A percentile compares a stretch with the other conserved stretches of the same genome.
Evolutionary conservation across 1,140 invertebrate genomes (phyloP).

Genomic region (Druon quercuslanigerum): DNA sequence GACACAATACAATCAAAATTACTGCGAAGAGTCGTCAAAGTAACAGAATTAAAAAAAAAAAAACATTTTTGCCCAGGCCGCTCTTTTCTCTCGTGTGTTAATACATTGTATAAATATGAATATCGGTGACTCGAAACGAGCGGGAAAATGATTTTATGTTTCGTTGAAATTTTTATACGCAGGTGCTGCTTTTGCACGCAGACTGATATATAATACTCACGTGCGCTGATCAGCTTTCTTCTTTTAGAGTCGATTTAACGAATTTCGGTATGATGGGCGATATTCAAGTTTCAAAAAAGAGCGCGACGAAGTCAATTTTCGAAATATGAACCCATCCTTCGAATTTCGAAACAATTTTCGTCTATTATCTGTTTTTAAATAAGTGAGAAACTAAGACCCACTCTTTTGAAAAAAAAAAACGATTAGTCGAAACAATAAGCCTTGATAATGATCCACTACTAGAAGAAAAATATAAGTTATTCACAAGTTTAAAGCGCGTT

Average conservation of each 20-base stretch:
- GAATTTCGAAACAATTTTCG: not conserved
- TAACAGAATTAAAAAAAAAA: constrained; percentile 29
- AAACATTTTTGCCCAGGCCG: not conserved
- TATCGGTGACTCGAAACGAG: not conserved
- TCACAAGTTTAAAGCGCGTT: constrained; percentile 4
- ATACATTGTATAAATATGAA: constrained; percentile 8
- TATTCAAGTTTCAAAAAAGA: not conserved
- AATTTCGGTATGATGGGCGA: not conserved
- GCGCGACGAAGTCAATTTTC: not conserved
- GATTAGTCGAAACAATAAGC: not conserved
- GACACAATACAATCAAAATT: constrained; percentile 44
- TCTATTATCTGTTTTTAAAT: not conserved
- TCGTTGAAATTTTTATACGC: constrained; percentile 5
- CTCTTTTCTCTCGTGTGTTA: constrained; percentile 16
- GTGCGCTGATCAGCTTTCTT: constrained; percentile 17
- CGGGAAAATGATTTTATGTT: constrained; percentile 6
- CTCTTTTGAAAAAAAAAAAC: not conserved
- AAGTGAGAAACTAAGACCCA: not conserved
- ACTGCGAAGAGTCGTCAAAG: constrained; percentile 35
- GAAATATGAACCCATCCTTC: not conserved
- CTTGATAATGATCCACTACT: not conserved
- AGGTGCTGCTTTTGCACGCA: constrained; percentile 25
- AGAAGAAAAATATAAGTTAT: not conserved
- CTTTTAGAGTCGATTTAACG: not conserved
- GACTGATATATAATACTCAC: constrained; percentile 26